phyloP scores from a whole-genome alignment of 1,140 invertebrate species.

The Uloborus diversus region DNA sequence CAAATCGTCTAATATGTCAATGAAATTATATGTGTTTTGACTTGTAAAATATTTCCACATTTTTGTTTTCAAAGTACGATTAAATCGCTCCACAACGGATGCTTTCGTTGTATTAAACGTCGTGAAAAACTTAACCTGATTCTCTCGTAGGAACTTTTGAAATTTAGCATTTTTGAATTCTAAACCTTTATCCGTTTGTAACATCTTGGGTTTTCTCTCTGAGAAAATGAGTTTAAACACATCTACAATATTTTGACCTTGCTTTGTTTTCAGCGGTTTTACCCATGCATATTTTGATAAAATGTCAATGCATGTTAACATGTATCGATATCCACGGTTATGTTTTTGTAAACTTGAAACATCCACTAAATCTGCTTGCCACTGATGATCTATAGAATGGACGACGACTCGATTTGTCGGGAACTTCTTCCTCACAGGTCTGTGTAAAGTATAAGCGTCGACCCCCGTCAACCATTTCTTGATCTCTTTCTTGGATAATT shows the following conservation, averaged over 20 bases:
- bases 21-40: too few species aligned
- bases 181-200: slow-evolving; percentile 50
- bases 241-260: not conserved
- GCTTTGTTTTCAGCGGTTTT: slow-evolving; percentile 57
- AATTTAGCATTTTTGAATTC: slow-evolving; percentile 58
- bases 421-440: too few species aligned
- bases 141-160: slow-evolving; percentile 60
- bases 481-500: not conserved
- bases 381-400: slow-evolving; percentile 47
- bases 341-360: too few species aligned
- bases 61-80: slow-evolving; percentile 66
- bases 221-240: slow-evolving; percentile 53
- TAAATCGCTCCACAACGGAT: slow-evolving; percentile 66
- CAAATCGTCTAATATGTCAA: too few species aligned
- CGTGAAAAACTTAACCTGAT: slow-evolving; percentile 66
- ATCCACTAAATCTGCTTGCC: too few species aligned
- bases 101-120: slow-evolving; percentile 66
- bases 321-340: too few species aligned
- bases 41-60: slow-evolving; percentile 66
- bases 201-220: not conserved
- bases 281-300: slow-evolving; percentile 59
- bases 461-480: too few species aligned
- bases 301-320: too few species aligned
- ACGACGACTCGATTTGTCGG: slow-evolving; percentile 19
- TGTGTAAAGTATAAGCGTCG: slow-evolving; percentile 59